Percentiles rank a stretch among this genome's conserved stretches.
Conservation (phyloP, 2,113 vertebrate genomes). For the Suncus etruscus region DNA sequence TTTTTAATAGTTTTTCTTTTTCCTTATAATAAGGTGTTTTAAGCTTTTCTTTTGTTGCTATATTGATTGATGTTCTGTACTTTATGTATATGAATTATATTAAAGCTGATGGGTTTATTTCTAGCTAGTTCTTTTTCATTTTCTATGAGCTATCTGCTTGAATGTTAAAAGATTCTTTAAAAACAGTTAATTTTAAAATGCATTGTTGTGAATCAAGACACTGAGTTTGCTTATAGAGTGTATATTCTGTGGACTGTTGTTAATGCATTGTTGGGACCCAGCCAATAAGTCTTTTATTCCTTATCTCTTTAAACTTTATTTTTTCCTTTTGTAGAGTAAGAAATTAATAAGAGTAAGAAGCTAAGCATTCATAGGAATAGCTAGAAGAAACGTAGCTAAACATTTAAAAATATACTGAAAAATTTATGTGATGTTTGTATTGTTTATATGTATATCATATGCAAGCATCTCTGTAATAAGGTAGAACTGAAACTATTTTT, state of each 20-base stretch:
- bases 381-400: slow-evolving; percentile 47
- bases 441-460: background rate
- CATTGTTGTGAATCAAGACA: slow-evolving; percentile 38
- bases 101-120: slow-evolving; percentile 67
- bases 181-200: slow-evolving; percentile 37
- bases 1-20: slow-evolving; percentile 69
- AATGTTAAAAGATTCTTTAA: slow-evolving; percentile 48
- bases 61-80: slow-evolving; percentile 60
- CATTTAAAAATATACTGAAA: slow-evolving; percentile 35
- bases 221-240: background rate
- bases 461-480: background rate
- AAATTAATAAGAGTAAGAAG: slow-evolving; percentile 35
- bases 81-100: slow-evolving; percentile 54
- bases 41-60: slow-evolving; percentile 64
- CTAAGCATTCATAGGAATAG: background rate
- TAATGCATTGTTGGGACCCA: slow-evolving; percentile 27
- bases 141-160: slow-evolving; percentile 38
- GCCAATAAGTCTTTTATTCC: background rate
- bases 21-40: slow-evolving; percentile 55
- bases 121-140: slow-evolving; percentile 61
- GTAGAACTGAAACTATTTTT: background rate
- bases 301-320: slow-evolving; percentile 38
- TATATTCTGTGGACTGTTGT: background rate
- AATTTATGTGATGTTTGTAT: background rate
- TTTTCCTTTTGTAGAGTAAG: slow-evolving; percentile 59